These are phyloP conservation scores for Amphiprion ocellaris DNA, from an alignment of 2,113 vertebrate species.

Conservation along the genomic window DNA sequence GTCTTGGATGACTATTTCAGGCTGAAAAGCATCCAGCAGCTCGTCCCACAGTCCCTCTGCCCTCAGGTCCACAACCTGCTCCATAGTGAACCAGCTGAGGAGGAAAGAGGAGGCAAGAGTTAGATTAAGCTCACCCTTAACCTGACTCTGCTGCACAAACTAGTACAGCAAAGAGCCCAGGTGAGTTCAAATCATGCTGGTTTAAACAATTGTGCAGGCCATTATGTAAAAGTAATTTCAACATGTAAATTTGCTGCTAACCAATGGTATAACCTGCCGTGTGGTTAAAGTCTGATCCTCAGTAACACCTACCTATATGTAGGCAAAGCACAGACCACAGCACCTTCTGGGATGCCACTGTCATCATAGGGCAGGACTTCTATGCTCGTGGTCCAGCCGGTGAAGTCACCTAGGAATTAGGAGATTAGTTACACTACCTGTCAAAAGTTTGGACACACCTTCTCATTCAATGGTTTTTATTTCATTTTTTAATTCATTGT, in stretches of 20 bases:
- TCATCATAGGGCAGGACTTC: constrained; percentile 80
- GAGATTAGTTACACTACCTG: background rate
- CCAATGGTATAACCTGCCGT: background rate
- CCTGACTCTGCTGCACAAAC: background rate
- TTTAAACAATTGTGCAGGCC: no score
- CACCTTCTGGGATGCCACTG: constrained; percentile 76
- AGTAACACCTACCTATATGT: constrained; percentile 70
- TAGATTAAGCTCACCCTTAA: no score
- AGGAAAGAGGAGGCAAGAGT: background rate
- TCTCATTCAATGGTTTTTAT: no score
- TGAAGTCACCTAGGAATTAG: constrained; percentile 84
- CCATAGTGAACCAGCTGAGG: constrained; percentile 89
- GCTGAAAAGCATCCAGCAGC: constrained; percentile 88
- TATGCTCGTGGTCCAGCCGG: constrained; percentile 79
- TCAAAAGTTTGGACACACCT: no score
- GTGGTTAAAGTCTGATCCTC: background rate
- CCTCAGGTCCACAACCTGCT: constrained; percentile 89
- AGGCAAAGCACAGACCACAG: constrained; percentile 71
- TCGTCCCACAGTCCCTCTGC: constrained; percentile 89
- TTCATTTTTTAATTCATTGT: no score
- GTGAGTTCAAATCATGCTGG: no score
- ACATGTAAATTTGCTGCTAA: background rate
- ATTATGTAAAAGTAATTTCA: background rate
- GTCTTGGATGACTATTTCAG: constrained; percentile 88
- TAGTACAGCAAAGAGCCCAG: no score